Conservation (phyloP, 2,797 vertebrate genomes). For the Serranus cabrilla region DNA sequence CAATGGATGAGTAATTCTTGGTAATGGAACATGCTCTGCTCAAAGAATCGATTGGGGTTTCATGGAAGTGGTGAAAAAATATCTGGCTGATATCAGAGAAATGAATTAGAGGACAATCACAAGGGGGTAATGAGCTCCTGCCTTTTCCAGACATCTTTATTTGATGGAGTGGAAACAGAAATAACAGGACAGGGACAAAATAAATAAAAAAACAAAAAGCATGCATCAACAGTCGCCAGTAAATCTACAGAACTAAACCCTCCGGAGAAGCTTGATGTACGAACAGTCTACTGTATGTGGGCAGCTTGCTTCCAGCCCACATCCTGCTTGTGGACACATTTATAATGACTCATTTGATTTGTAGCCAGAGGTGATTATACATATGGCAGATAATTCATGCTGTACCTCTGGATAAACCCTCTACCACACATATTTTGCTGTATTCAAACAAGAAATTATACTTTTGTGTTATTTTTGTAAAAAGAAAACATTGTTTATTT, state of each 20-base stretch:
- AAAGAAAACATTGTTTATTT: slow-evolving; percentile 9
- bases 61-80: slow-evolving; percentile 69
- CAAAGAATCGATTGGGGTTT: slow-evolving; percentile 71
- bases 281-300: slow-evolving; percentile 33
- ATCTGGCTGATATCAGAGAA: slow-evolving; percentile 54
- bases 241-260: slow-evolving; percentile 25
- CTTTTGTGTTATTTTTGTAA: slow-evolving; percentile 40
- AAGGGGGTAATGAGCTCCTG: slow-evolving; percentile 22
- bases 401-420: slow-evolving; percentile 46
- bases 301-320: slow-evolving; percentile 47
- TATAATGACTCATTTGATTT: slow-evolving; percentile 67
- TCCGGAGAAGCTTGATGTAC: slow-evolving; percentile 10
- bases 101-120: slow-evolving; percentile 53
- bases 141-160: slow-evolving; percentile 15
- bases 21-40: slow-evolving; percentile 74
- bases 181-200: slow-evolving; percentile 12
- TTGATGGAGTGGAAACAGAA: slow-evolving; percentile 29
- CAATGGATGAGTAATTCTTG: slow-evolving; percentile 76
- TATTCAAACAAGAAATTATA: background rate
- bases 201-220: slow-evolving; percentile 17
- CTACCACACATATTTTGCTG: slow-evolving; percentile 13
- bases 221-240: slow-evolving; percentile 4
- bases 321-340: slow-evolving; percentile 64
- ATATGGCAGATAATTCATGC: slow-evolving; percentile 44
- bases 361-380: slow-evolving; percentile 59